Evolutionary conservation across 2,888 invertebrate species (phyloP), one percentile per base, ranked within the genome.

Genomic region (Amorpha juglandis): DNA sequence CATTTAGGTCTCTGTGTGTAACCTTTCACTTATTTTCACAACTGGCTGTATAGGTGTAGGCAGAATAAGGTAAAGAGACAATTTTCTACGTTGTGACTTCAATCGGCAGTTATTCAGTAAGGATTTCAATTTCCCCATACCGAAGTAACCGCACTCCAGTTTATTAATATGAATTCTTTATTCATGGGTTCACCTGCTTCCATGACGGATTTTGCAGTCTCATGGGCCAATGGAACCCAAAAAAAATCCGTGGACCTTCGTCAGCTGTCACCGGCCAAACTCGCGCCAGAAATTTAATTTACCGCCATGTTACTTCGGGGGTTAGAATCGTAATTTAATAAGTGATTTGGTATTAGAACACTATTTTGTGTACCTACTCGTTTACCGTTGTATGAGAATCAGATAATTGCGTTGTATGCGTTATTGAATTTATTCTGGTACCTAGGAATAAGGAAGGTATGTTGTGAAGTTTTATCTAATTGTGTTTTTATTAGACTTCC

Each of bases 281-380:
- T 76, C 75, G 76, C 76, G 76, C 81, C 81, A 78, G 82, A 88
- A 89, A 89, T 89, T 89, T 87, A 89, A 89, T 89, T 89, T 88
- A 78, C 82, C 82, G 82, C 84, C 79, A 76, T 78, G 76, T 82
- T 79, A 80, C 78, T 73, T 74, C 69, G 64, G 74, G 70, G 72
- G 73, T 72, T 19, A 58, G 69, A 66, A 75, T 74, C 74, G 75
- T 77, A 80, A 80, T 81, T 79, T 78, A 79, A 81, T 81, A 78
- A 80, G 76, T 76, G 74, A 76, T 75, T 77, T 72, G 72, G 69
- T 72, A 72, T 63, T 73, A 66, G 35, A 62, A 65, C 66, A 69
- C 68, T 70, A 68, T 66, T 68, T 67, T 50, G 19, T 12, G 19
- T 42, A 38, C n/a, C n/a, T n/a, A n/a, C 19, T 58, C 12, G 12